phyloP scores from a whole-genome alignment of 1,140 invertebrate species.

The Drosophila jambulina region DNA sequence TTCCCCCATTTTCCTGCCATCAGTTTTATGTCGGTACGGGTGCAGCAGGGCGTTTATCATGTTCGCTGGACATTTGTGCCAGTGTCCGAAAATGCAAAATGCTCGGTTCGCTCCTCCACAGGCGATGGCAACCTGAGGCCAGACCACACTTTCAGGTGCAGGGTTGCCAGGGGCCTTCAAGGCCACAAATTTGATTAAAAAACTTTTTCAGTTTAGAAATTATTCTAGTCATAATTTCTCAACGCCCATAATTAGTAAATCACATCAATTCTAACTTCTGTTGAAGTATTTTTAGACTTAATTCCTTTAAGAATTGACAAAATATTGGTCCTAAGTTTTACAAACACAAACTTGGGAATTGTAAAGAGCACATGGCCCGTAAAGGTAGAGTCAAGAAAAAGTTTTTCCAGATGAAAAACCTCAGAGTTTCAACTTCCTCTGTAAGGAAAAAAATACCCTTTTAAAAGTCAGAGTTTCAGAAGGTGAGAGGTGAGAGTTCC shows the following conservation, averaged over 20 bases:
- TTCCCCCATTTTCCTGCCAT: slow-evolving; percentile 37
- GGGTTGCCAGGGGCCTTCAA: slow-evolving; percentile 24
- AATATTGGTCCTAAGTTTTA: background rate
- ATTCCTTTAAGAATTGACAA: background rate
- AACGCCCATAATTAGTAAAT: background rate
- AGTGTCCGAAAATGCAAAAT: slow-evolving; percentile 47
- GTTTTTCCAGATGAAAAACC: slow-evolving; percentile 9
- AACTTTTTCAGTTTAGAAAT: background rate
- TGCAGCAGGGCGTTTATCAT: slow-evolving; percentile 65
- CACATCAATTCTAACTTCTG: background rate
- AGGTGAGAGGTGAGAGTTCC: background rate
- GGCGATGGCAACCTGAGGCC: slow-evolving; percentile 38
- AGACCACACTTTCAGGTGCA: slow-evolving; percentile 12
- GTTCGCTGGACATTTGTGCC: slow-evolving; percentile 46
- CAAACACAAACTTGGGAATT: background rate
- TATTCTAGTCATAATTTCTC: background rate
- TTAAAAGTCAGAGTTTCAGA: slow-evolving; percentile 6
- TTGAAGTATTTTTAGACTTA: background rate
- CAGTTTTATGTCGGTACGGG: slow-evolving; percentile 61
- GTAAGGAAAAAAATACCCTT: background rate
- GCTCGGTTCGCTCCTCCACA: slow-evolving; percentile 23
- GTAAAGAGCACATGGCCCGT: background rate
- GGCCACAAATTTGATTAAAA: slow-evolving; percentile 2
- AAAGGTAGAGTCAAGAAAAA: background rate
- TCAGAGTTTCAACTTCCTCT: background rate